Conservation (phyloP, 2,888 invertebrate genomes). For the Craniophora ligustri region DNA sequence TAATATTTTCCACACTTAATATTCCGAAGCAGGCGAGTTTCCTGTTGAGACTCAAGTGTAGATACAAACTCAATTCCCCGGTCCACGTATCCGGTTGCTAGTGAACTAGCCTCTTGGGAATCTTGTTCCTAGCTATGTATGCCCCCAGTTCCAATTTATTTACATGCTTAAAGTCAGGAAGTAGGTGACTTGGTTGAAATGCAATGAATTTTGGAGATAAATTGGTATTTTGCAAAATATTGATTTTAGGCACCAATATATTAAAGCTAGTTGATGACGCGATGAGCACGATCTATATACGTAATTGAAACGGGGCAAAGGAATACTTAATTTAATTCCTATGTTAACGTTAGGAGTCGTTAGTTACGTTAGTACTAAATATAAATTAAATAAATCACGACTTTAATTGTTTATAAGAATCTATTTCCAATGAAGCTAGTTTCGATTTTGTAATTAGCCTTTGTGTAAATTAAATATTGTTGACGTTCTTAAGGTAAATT, state of each 20-base stretch:
- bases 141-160: conserved; percentile 16
- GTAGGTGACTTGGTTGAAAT: not conserved
- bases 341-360: no score
- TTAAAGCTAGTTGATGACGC: no score
- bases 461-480: not conserved
- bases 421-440: not conserved
- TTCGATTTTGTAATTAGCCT: not conserved
- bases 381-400: no score
- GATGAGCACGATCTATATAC: no score
- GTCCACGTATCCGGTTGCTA: conserved; percentile 30
- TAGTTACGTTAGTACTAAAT: no score
- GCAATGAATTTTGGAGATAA: not conserved
- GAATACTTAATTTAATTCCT: no score
- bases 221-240: no score
- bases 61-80: conserved; percentile 31
- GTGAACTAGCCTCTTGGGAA: conserved; percentile 31
- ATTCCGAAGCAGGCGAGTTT: conserved; percentile 12
- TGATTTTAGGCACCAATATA: no score
- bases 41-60: conserved; percentile 20
- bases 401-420: no score
- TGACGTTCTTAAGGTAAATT: not conserved
- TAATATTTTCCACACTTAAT: conserved; percentile 14
- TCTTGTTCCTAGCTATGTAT: conserved; percentile 7
- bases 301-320: no score
- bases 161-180: conserved; percentile 4